phyloP scores from a whole-genome alignment of 1,140 invertebrate species.

The Rhyzopertha dominica region DNA sequence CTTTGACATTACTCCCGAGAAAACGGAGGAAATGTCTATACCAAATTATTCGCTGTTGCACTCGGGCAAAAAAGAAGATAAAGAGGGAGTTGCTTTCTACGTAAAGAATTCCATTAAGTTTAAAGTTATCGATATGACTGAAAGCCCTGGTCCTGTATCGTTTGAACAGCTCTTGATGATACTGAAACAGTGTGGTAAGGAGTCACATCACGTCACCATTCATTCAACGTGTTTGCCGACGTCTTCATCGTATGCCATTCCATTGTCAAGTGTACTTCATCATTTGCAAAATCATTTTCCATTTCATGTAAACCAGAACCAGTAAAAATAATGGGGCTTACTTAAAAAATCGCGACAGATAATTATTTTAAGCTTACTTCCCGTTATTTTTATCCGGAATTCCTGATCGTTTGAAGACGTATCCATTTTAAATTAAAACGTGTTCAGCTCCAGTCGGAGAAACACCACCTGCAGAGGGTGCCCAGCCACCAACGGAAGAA shows the following conservation, averaged over 20 bases:
- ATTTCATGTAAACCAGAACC: too few relatives aligned
- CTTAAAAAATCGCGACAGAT: too few relatives aligned
- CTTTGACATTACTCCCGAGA: conserved; percentile 27
- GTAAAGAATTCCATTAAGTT: conserved; percentile 36
- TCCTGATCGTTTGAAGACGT: conserved; percentile 1
- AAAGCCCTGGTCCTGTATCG: conserved; percentile 22
- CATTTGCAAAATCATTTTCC: too few relatives aligned
- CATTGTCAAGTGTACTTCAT: too few relatives aligned
- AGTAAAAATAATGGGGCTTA: too few relatives aligned
- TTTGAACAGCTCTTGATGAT: conserved; percentile 25
- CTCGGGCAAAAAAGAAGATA: too few relatives aligned
- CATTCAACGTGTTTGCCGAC: too few relatives aligned
- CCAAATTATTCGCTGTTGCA: conserved; percentile 31
- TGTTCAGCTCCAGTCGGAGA: conserved; percentile 42
- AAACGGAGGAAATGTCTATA: conserved; percentile 28
- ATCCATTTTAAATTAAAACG: too few relatives aligned
- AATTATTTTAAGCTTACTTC: too few relatives aligned
- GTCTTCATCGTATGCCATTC: too few relatives aligned
- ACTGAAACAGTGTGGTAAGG: too few relatives aligned
- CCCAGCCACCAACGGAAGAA: conserved; percentile 37
- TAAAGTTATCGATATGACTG: conserved; percentile 33
- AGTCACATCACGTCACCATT: too few relatives aligned
- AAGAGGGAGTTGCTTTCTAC: conserved; percentile 32
- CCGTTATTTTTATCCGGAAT: conserved; percentile 2
- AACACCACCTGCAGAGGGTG: conserved; percentile 41